Evolutionary conservation across 1,140 invertebrate genomes (phyloP).

Genomic region (Akabosia matsudoensis): DNA sequence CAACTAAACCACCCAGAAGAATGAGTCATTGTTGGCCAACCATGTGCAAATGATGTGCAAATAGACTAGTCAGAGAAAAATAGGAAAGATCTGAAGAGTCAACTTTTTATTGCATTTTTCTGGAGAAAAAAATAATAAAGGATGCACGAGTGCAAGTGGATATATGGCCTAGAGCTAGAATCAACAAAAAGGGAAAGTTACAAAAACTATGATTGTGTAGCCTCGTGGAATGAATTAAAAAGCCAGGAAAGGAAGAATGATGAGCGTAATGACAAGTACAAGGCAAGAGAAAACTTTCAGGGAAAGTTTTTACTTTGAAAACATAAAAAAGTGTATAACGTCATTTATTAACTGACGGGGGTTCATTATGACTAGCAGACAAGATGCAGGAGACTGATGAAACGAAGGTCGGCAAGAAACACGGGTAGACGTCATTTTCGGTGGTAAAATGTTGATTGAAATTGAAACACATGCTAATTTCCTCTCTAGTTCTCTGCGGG

Average conservation of each 20-base stretch:
- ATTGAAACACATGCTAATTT: constrained; percentile 17
- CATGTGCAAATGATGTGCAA: constrained; percentile 16
- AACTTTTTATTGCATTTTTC: not conserved
- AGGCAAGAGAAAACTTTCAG: not conserved
- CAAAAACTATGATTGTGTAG: not conserved
- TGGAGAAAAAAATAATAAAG: no score
- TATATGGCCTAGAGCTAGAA: not conserved
- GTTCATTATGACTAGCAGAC: no score
- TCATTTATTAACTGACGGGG: no score
- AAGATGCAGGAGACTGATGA: no score
- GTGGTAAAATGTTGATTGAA: not conserved
- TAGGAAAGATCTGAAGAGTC: no score
- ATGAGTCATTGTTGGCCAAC: not conserved
- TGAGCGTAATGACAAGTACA: not conserved
- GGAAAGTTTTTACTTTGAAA: no score
- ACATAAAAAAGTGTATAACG: not conserved
- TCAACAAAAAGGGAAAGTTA: not conserved
- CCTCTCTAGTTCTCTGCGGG: not conserved
- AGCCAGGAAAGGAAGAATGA: not conserved
- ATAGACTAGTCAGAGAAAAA: not conserved
- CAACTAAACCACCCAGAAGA: not conserved
- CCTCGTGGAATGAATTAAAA: not conserved
- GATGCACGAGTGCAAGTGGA: no score
- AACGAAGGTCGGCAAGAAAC: not conserved
- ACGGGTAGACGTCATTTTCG: not conserved